These are phyloP conservation scores for Meiosimyza platycephala DNA, from an alignment of 2,888 invertebrate species.

Conservation along the genomic window DNA sequence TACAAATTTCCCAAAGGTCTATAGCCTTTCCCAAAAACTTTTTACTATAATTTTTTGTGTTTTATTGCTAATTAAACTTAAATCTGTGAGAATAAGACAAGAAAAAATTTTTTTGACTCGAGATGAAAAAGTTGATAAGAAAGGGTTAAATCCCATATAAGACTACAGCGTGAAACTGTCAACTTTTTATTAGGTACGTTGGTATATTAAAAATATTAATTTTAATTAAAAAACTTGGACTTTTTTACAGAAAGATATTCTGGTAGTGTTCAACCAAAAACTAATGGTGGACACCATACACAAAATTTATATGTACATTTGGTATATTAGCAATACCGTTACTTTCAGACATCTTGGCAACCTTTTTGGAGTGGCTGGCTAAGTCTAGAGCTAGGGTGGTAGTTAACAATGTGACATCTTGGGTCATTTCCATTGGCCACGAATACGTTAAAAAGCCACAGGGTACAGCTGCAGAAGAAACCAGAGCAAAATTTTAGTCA, in stretches of 20 bases:
- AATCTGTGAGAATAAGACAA: too few relatives aligned
- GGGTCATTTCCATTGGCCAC: conserved; percentile 37
- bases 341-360: conserved; percentile 37
- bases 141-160: conserved; percentile 3
- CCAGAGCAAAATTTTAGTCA: conserved; percentile 21
- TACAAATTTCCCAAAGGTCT: too few relatives aligned
- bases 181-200: conserved; percentile 10
- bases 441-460: conserved; percentile 44
- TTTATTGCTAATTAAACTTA: too few relatives aligned
- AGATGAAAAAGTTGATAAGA: too few relatives aligned
- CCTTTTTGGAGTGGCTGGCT: conserved; percentile 40
- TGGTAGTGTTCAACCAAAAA: too few relatives aligned
- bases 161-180: background rate
- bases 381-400: conserved; percentile 38
- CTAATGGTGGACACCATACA: conserved; percentile 25
- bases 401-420: conserved; percentile 34
- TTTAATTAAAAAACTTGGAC: too few relatives aligned
- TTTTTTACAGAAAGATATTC: too few relatives aligned
- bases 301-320: conserved; percentile 39
- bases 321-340: conserved; percentile 40
- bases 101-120: too few relatives aligned
- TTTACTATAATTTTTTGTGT: too few relatives aligned
- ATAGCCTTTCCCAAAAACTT: too few relatives aligned
- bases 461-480: conserved; percentile 13
- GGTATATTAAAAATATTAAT: too few relatives aligned